Evolutionary conservation across 2,888 invertebrate species (phyloP).

Genomic region (Cantharis rufa): DNA sequence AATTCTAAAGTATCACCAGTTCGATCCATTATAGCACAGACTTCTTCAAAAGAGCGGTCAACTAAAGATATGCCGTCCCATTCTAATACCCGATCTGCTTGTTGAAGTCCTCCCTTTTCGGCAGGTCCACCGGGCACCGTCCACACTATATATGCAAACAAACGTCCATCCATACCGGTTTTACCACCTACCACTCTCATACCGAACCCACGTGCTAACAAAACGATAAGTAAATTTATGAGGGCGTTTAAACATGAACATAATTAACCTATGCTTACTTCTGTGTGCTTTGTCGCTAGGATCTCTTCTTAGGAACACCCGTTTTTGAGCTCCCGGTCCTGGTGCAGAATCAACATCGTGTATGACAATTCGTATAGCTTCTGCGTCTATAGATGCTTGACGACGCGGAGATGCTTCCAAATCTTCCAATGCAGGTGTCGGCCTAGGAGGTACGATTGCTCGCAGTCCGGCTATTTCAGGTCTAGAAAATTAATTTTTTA

Average conservation of each 20-base stretch:
- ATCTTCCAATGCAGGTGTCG: conserved; percentile 66
- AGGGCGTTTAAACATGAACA: background rate
- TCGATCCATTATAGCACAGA: conserved; percentile 85
- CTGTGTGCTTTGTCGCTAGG: conserved; percentile 83
- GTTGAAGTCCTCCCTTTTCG: conserved; percentile 83
- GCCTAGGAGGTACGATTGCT: conserved; percentile 58
- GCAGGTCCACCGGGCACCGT: conserved; percentile 91
- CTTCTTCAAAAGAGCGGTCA: conserved; percentile 92
- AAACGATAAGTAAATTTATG: background rate
- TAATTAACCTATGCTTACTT: conserved; percentile 65
- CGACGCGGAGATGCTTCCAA: conserved; percentile 69
- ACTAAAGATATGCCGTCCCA: conserved; percentile 89
- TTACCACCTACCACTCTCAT: conserved; percentile 95
- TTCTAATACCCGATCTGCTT: conserved; percentile 89
- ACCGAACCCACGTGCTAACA: conserved; percentile 84
- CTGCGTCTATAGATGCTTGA: conserved; percentile 87
- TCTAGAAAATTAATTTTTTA: conserved; percentile 57
- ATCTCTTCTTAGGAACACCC: conserved; percentile 76
- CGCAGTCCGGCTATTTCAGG: conserved; percentile 70
- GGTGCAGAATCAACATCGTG: conserved; percentile 85
- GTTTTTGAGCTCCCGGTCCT: conserved; percentile 68
- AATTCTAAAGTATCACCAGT: conserved; percentile 86
- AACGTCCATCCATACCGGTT: conserved; percentile 79
- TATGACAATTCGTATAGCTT: conserved; percentile 90
- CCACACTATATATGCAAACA: conserved; percentile 91